These are phyloP conservation scores for Didymodactylos carnosus DNA, from an alignment of 2,888 invertebrate genomes.

Conservation along the genomic window DNA sequence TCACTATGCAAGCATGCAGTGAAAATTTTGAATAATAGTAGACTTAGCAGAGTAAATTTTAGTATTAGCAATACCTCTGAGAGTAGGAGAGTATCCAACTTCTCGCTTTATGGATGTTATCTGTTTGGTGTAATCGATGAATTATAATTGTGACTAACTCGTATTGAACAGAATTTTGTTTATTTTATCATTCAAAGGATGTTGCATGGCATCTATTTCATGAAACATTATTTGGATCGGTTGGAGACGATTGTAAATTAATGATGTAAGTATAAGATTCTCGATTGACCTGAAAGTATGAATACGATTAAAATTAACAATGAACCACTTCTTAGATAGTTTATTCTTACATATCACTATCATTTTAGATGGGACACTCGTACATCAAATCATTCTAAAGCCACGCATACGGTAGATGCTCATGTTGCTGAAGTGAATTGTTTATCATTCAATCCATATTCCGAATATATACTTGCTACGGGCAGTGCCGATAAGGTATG, in stretches of 20 bases:
- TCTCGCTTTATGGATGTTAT: too few relatives aligned
- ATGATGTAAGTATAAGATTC: slow-evolving; percentile 58
- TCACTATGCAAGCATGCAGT: too few relatives aligned
- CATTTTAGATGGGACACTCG: slow-evolving; percentile 71
- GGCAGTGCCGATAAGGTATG: slow-evolving; percentile 74
- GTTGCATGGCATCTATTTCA: slow-evolving; percentile 97
- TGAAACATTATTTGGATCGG: slow-evolving; percentile 90
- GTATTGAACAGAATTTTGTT: too few relatives aligned
- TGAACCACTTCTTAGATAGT: neutral
- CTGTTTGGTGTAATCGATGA: too few relatives aligned
- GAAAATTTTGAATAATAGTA: too few relatives aligned
- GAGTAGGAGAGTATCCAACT: too few relatives aligned
- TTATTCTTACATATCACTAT: too few relatives aligned
- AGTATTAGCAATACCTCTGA: too few relatives aligned
- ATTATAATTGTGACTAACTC: too few relatives aligned
- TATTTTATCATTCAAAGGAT: too few relatives aligned
- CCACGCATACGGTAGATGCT: slow-evolving; percentile 93
- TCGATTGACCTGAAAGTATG: too few relatives aligned
- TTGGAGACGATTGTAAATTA: slow-evolving; percentile 86
- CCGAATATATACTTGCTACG: slow-evolving; percentile 92
- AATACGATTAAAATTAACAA: neutral
- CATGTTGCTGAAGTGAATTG: slow-evolving; percentile 99
- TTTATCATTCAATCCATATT: slow-evolving; percentile 93
- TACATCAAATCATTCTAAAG: slow-evolving; percentile 81
- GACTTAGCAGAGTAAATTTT: too few relatives aligned